Evolutionary conservation across 2,797 vertebrate species (phyloP).

Genomic region (Oreochromis mossambicus): DNA sequence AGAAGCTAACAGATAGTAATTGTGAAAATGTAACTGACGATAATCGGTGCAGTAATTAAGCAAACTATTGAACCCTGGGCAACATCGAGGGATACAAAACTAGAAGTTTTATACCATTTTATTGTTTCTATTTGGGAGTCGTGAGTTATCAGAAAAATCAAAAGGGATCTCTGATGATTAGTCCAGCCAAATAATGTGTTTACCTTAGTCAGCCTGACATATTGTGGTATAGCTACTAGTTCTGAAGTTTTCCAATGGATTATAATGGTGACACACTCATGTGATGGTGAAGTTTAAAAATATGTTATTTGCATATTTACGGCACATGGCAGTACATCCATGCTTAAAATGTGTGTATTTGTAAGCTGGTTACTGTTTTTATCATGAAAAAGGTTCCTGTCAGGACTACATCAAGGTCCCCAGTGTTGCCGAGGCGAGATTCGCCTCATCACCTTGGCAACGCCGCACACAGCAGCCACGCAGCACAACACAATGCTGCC

Average conservation of each 20-base stretch:
- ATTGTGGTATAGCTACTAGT: background rate
- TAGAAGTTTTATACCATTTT: background rate
- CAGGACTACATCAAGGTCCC: constrained; percentile 91
- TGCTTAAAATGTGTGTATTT: background rate
- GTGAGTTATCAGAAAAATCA: too few relatives aligned
- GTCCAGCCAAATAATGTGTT: background rate
- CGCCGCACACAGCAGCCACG: constrained; percentile 78
- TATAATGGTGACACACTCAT: background rate
- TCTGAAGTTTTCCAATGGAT: background rate
- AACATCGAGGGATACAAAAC: background rate
- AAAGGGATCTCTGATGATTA: background rate
- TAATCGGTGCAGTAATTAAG: background rate
- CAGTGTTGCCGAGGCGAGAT: constrained; percentile 87
- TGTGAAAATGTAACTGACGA: background rate
- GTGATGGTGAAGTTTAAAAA: background rate
- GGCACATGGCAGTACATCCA: background rate
- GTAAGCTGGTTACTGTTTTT: constrained; percentile 62
- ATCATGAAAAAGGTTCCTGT: constrained; percentile 81
- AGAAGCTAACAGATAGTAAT: background rate
- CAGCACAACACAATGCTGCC: constrained; percentile 81
- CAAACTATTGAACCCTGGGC: background rate
- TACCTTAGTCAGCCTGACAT: background rate
- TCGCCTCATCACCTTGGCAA: constrained; percentile 85
- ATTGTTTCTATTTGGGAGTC: background rate
- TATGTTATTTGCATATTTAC: background rate